Conservation (phyloP, 2,113 vertebrate species). For the Nerophis ophidion region DNA sequence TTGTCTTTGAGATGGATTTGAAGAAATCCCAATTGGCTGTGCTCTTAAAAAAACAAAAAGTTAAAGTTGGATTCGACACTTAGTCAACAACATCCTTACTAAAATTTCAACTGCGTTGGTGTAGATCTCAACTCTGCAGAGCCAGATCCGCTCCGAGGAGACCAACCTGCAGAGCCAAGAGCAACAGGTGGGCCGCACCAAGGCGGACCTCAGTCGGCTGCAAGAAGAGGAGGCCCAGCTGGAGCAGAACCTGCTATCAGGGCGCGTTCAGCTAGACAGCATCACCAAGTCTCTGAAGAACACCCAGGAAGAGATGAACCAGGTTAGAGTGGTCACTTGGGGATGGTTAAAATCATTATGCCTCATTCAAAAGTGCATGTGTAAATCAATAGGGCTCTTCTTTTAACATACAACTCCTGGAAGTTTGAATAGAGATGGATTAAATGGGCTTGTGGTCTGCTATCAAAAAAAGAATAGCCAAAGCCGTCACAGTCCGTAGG, state of each 20-base stretch:
- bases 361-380: neutral
- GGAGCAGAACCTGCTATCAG: constrained; percentile 85
- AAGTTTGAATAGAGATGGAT: neutral
- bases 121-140: constrained; percentile 91
- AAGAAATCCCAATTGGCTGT: no score
- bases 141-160: constrained; percentile 89
- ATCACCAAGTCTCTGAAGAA: constrained; percentile 87
- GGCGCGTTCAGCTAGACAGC: constrained; percentile 85
- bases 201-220: constrained; percentile 80
- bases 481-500: neutral
- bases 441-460: neutral
- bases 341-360: neutral
- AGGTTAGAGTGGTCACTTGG: constrained; percentile 70
- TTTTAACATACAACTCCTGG: neutral
- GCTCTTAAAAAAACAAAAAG: no score
- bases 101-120: neutral
- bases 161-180: constrained; percentile 82
- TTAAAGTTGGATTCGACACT: no score
- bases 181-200: constrained; percentile 82
- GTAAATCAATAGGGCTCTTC: neutral
- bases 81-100: neutral
- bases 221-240: constrained; percentile 90
- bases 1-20: no score
- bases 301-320: constrained; percentile 91
- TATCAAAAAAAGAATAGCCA: neutral